Conservation (phyloP, 2,888 invertebrate genomes). For the Antheraea yamamai region DNA sequence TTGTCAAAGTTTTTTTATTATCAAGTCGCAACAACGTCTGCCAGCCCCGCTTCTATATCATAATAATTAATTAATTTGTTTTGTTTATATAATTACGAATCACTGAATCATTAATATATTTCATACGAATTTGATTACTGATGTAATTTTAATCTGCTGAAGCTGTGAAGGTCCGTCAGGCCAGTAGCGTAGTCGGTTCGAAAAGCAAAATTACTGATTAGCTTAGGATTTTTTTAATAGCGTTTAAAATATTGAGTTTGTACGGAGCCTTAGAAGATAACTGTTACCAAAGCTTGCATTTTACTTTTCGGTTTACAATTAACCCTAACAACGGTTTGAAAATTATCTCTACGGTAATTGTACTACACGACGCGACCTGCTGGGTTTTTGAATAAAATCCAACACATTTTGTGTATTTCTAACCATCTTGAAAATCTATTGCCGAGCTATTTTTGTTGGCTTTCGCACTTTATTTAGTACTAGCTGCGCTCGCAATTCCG, state of each 20-base stretch:
- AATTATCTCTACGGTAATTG: slow-evolving; percentile 35
- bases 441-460: not conserved
- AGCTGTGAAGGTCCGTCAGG: too few species aligned
- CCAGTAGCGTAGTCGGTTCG: too few species aligned
- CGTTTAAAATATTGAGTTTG: slow-evolving; percentile 22
- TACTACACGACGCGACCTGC: slow-evolving; percentile 8
- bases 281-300: slow-evolving; percentile 13
- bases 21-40: too few species aligned
- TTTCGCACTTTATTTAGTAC: not conserved
- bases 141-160: too few species aligned
- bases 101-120: not conserved
- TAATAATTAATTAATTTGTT: not conserved
- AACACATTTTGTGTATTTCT: not conserved
- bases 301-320: slow-evolving; percentile 48
- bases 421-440: not conserved
- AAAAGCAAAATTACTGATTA: not conserved
- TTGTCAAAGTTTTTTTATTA: not conserved
- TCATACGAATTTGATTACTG: too few species aligned
- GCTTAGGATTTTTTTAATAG: not conserved
- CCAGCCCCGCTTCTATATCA: not conserved
- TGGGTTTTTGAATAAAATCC: not conserved
- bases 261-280: slow-evolving; percentile 20
- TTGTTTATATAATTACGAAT: not conserved
- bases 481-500: not conserved
- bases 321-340: slow-evolving; percentile 50